A percentile compares a stretch with the other conserved stretches of the same genome.
phyloP scores from a whole-genome alignment of 1,140 invertebrate species.

The Trichonephila clavipes region DNA sequence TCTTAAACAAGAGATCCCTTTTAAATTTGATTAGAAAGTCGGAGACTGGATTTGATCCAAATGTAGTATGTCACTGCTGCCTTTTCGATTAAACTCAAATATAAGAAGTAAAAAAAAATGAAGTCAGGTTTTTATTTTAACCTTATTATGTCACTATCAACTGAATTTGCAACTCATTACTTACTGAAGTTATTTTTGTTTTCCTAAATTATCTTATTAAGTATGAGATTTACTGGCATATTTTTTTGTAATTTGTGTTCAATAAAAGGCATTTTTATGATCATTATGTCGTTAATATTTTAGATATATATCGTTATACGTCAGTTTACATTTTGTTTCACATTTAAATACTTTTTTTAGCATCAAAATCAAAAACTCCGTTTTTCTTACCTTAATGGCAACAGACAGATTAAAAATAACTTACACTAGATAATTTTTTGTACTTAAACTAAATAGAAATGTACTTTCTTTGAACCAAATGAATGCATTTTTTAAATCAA shows the following conservation, averaged over 20 bases:
- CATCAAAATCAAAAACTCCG: neutral
- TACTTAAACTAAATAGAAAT: too few relatives aligned
- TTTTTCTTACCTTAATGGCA: neutral
- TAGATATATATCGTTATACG: neutral
- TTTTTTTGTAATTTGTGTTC: neutral
- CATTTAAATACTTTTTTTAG: neutral
- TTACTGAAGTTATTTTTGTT: neutral
- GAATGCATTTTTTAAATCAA: too few relatives aligned
- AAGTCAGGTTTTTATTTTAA: neutral
- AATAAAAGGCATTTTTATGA: neutral
- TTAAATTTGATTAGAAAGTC: neutral
- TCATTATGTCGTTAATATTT: neutral
- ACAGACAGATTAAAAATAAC: neutral
- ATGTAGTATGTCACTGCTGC: neutral
- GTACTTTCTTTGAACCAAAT: too few relatives aligned
- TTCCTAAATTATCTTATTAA: conserved; percentile 28
- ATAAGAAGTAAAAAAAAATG: neutral
- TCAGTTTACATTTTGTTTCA: neutral
- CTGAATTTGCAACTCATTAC: neutral
- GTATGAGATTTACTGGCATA: neutral
- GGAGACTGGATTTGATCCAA: neutral
- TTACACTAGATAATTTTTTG: too few relatives aligned
- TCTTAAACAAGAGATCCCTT: neutral
- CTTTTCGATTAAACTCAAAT: neutral
- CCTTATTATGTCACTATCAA: conserved; percentile 13